Evolutionary conservation across 2,113 vertebrate species (phyloP).

Genomic region (Hydrochoerus hydrochaeris): DNA sequence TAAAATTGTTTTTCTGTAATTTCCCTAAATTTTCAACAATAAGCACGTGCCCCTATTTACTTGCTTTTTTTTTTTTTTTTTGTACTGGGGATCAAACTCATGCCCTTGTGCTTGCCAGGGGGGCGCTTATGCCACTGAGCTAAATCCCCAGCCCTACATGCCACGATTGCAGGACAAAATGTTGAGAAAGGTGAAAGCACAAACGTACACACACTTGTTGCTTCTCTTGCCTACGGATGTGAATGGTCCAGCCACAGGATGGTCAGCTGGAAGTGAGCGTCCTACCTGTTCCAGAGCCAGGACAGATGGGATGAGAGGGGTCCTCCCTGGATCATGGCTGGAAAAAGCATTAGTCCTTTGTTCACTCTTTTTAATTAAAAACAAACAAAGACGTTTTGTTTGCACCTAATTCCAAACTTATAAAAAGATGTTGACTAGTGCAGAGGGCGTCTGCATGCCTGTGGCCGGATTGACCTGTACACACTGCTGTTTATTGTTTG

Average conservation of each 20-base stretch:
- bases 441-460: background rate
- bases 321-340: background rate
- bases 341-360: background rate
- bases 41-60: no score
- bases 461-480: background rate
- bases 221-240: background rate
- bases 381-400: background rate
- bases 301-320: background rate
- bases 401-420: background rate
- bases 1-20: slow-evolving; percentile 9
- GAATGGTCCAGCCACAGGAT: background rate
- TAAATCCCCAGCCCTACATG: no score
- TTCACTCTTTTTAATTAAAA: background rate
- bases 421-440: background rate
- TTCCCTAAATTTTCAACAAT: background rate
- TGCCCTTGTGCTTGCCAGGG: no score
- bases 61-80: no score
- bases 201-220: background rate
- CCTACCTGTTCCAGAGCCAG: background rate
- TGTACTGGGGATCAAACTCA: no score
- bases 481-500: background rate
- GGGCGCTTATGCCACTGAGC: no score
- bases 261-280: background rate
- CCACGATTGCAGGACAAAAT: background rate
- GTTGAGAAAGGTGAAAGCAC: background rate